Evolutionary conservation across 1,140 invertebrate genomes (phyloP), one percentile per base, ranked within the genome.

Genomic region (Drosophila gunungcola): DNA sequence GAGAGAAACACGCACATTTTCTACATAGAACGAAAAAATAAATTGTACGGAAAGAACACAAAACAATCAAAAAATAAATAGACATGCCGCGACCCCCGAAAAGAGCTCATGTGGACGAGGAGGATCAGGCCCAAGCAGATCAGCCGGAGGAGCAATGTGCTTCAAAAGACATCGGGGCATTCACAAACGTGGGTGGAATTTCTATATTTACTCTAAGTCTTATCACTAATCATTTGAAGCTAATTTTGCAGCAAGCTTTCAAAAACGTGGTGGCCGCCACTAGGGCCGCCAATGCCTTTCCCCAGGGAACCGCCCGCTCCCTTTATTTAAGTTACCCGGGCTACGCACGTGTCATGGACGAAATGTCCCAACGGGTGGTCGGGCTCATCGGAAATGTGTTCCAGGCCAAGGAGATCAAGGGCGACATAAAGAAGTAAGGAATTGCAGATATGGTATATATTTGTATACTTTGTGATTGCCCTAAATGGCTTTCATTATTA

Each of bases 261-360:
- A 61, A 51, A 4, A 88, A 88, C 43, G 70, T 83, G 10, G 93
- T 95, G 64, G 93, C 94, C 84, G 95, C 95, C 0, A 96, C 95
- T 9, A 95, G 95, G 86, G 80, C 92, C 21, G 94, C 96, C 0
- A 97, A 97, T 91, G 93, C 93, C 10, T 92, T 97, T 46, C 96
- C 96, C 0, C 92, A 92, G 57, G 95, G 94, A n/a, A 93, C 94
- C 41, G 94, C 96, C 61, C 96, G 94, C 80, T 94, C 96, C 78
- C 95, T 95, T 60, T 96, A 96, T 76, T 93, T 93, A 0, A 96
- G 95, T 53, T 96, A 95, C 86, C 94, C 95, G n/a, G 94, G 94
- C 29, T 97, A 96, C 77, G 93, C 94, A 41, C 93, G 94, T 70
- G 92, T 94, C 7, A 93, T 96, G 83, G 94, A 94, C 49, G 76